Percentiles rank a stretch among this genome's conserved stretches.
These are phyloP conservation scores for Micrasema minimum DNA, from an alignment of 1,140 invertebrate species.

Conservation along the genomic window DNA sequence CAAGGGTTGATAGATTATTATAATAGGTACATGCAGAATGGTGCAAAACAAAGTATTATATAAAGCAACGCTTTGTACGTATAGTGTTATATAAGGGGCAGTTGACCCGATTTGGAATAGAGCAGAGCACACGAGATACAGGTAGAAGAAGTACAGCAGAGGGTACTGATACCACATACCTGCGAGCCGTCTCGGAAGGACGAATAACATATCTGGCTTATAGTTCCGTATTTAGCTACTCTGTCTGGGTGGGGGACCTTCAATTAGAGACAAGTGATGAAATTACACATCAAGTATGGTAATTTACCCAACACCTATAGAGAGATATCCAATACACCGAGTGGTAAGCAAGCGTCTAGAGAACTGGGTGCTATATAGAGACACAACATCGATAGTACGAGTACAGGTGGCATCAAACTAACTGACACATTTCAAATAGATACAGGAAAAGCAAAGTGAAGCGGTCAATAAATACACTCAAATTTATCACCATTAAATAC, in stretches of 20 bases:
- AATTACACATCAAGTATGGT: conserved; percentile 45
- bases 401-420: too few relatives aligned
- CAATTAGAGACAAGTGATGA: conserved; percentile 63
- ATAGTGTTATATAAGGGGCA: not conserved
- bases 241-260: conserved; percentile 68
- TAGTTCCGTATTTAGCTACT: conserved; percentile 66
- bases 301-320: conserved; percentile 16
- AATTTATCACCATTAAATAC: too few relatives aligned
- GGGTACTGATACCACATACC: conserved; percentile 62
- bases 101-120: conserved; percentile 55
- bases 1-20: conserved; percentile 1
- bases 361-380: conserved; percentile 38
- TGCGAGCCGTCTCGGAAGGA: conserved; percentile 67
- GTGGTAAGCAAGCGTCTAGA: conserved; percentile 51
- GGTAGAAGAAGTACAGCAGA: conserved; percentile 66
- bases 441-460: too few relatives aligned
- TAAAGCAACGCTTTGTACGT: conserved; percentile 9
- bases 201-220: conserved; percentile 65
- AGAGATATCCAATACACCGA: conserved; percentile 47
- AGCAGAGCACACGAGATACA: conserved; percentile 55
- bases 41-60: conserved; percentile 46
- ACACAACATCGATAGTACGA: conserved; percentile 46
- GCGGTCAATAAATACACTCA: too few relatives aligned
- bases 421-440: too few relatives aligned
- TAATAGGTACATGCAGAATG: conserved; percentile 49